Percentiles rank a stretch among this genome's conserved stretches.
Evolutionary conservation across 2,888 invertebrate species (phyloP).

Genomic region (Heliconius cydno): DNA sequence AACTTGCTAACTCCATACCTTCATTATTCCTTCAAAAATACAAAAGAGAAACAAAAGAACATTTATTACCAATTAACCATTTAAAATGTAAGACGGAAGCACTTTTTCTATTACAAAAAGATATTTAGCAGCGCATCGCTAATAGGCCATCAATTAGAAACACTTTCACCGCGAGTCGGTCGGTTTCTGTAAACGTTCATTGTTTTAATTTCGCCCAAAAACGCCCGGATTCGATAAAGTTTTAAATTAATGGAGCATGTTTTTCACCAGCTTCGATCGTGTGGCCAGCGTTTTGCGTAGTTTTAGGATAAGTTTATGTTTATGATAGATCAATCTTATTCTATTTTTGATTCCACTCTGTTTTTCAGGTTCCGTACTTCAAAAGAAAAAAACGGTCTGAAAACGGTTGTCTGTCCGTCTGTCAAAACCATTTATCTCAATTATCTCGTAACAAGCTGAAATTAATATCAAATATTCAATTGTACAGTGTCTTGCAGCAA

Average conservation of each 20-base stretch:
- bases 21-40: background rate
- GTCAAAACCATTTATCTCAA: no score
- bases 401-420: no score
- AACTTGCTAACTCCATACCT: background rate
- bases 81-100: constrained; percentile 17
- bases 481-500: no score
- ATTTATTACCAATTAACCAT: constrained; percentile 7
- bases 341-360: no score
- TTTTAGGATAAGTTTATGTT: background rate
- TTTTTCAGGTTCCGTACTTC: no score
- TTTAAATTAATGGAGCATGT: constrained; percentile 65
- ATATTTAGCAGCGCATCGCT: constrained; percentile 27
- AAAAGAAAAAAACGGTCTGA: no score
- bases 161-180: constrained; percentile 44
- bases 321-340: no score
- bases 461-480: no score
- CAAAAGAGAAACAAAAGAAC: background rate
- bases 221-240: constrained; percentile 59
- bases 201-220: constrained; percentile 63
- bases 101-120: constrained; percentile 26
- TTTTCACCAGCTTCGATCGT: constrained; percentile 52
- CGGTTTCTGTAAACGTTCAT: constrained; percentile 50
- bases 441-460: no score
- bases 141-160: constrained; percentile 43
- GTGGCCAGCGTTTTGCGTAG: constrained; percentile 21